Percentiles rank a stretch among this genome's conserved stretches.
phyloP scores from a whole-genome alignment of 2,888 invertebrate species.

The Metellina segmentata region DNA sequence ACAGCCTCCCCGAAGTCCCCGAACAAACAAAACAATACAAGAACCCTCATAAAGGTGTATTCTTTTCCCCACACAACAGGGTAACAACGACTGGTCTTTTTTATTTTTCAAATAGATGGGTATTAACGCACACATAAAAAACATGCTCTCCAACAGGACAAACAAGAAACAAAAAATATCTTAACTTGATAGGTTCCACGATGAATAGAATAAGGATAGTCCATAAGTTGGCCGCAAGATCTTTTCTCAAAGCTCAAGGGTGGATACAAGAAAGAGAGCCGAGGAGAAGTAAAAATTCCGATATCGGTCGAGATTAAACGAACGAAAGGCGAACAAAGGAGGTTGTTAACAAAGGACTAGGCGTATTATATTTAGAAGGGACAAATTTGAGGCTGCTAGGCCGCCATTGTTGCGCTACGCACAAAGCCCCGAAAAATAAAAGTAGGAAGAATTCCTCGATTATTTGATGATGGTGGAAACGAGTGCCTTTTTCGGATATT shows the following conservation, averaged over 20 bases:
- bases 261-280: not conserved
- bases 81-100: conserved; percentile 21
- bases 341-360: conserved; percentile 70
- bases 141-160: not conserved
- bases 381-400: conserved; percentile 46
- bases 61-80: conserved; percentile 13
- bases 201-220: conserved; percentile 50
- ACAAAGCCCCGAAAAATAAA: conserved; percentile 42
- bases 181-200: conserved; percentile 40
- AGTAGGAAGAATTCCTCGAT: conserved; percentile 48
- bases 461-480: conserved; percentile 56
- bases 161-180: conserved; percentile 27
- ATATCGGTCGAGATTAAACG: conserved; percentile 68
- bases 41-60: conserved; percentile 11
- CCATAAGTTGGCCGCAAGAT: conserved; percentile 65
- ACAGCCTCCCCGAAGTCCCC: not conserved
- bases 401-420: conserved; percentile 44
- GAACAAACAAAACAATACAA: conserved; percentile 1
- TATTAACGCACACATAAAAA: conserved; percentile 7
- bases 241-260: conserved; percentile 34
- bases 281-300: conserved; percentile 65
- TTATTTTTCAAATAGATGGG: conserved; percentile 15
- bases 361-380: conserved; percentile 65
- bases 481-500: conserved; percentile 47
- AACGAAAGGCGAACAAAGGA: conserved; percentile 48